These are phyloP conservation scores for Cryptoblepharus egeriae DNA, from an alignment of 2,797 vertebrate species.

Conservation along the genomic window DNA sequence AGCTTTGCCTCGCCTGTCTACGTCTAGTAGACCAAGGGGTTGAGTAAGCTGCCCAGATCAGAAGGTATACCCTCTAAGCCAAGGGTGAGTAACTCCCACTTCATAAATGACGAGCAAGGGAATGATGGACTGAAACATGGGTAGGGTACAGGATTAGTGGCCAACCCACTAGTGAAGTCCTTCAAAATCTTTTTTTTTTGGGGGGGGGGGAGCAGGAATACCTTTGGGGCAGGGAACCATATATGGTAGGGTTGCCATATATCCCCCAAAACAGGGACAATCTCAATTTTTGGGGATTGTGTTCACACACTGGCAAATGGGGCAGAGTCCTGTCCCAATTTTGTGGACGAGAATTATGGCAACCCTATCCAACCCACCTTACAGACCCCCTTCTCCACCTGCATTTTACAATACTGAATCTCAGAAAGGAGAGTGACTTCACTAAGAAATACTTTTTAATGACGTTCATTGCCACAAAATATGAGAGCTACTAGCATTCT, in stretches of 20 bases:
- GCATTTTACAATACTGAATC: too few relatives aligned
- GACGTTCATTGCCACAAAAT: neutral
- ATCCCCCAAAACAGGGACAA: too few relatives aligned
- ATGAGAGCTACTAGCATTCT: neutral
- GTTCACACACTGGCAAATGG: too few relatives aligned
- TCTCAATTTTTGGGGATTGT: too few relatives aligned
- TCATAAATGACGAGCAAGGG: neutral
- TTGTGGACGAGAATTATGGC: too few relatives aligned
- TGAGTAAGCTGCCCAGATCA: neutral
- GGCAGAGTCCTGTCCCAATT: too few relatives aligned
- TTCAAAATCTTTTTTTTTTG: too few relatives aligned
- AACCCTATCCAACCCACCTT: too few relatives aligned
- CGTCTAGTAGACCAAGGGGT: neutral
- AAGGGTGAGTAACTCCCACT: constrained; percentile 24
- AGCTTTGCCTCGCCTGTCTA: neutral
- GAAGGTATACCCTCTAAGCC: neutral
- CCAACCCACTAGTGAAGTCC: too few relatives aligned
- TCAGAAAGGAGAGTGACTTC: neutral
- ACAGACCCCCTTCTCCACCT: too few relatives aligned
- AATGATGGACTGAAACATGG: neutral
- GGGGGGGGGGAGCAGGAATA: too few relatives aligned
- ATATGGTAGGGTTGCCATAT: too few relatives aligned
- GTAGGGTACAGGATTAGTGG: neutral
- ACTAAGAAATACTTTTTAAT: neutral
- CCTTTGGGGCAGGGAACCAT: neutral